phyloP scores from a whole-genome alignment of 2,113 vertebrate genomes.

The Nibea coibor region DNA sequence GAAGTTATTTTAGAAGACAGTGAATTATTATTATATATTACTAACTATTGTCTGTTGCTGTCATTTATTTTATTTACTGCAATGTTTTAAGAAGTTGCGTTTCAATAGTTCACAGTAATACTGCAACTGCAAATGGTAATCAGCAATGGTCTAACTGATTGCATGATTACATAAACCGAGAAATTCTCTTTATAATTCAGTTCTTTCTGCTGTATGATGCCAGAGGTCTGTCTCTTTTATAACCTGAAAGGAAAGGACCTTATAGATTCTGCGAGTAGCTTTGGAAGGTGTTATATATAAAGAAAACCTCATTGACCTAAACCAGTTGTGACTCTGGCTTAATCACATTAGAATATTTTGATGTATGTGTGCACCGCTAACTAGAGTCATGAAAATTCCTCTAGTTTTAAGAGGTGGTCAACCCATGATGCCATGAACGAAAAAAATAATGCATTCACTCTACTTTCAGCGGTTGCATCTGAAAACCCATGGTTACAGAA shows the following conservation, averaged over 20 bases:
- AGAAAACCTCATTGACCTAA: not conserved
- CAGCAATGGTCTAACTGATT: not conserved
- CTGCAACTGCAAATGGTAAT: not conserved
- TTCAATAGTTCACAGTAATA: not conserved
- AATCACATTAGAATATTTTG: not conserved
- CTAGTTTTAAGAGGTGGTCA: not conserved
- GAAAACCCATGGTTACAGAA: constrained; percentile 1
- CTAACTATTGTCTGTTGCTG: not conserved
- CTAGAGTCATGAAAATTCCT: not conserved
- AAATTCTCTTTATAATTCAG: not conserved
- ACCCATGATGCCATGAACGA: not conserved
- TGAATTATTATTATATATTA: not conserved
- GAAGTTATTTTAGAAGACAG: not conserved
- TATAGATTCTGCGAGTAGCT: not conserved
- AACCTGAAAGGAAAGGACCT: not conserved
- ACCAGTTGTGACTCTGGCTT: not conserved
- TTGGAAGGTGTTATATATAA: not conserved
- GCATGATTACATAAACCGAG: not conserved
- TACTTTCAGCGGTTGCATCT: too few relatives aligned
- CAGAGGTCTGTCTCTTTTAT: not conserved
- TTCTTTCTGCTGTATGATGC: not conserved
- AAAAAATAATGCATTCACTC: not conserved
- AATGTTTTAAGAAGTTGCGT: not conserved
- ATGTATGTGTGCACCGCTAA: not conserved
- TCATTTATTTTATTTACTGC: not conserved